Percentiles rank a stretch among this genome's conserved stretches.
These are phyloP conservation scores for Noctuana brunneofusca DNA, from an alignment of 2,888 invertebrate species.

Conservation along the genomic window DNA sequence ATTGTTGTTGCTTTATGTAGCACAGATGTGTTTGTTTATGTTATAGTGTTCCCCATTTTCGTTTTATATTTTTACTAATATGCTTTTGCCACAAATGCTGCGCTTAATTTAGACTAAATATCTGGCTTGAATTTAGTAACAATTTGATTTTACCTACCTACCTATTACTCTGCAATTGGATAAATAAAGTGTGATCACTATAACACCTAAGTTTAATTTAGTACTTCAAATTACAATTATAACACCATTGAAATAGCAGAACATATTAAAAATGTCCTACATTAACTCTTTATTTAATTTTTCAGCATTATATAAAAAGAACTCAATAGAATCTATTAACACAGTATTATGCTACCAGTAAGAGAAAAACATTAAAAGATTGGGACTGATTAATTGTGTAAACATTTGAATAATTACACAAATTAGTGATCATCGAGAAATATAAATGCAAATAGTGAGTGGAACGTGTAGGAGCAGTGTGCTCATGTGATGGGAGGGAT, in stretches of 20 bases:
- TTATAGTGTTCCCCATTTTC: constrained; percentile 20
- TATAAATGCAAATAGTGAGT: constrained; percentile 53
- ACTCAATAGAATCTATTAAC: neutral
- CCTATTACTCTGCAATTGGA: neutral
- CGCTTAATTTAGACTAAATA: neutral
- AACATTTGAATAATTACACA: constrained; percentile 30
- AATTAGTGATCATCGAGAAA: constrained; percentile 28
- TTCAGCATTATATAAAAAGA: constrained; percentile 36
- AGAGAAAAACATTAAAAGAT: constrained; percentile 31
- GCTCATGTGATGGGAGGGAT: constrained; percentile 78
- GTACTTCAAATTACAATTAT: too few relatives aligned
- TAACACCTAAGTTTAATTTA: too few relatives aligned
- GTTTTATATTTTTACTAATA: constrained; percentile 12
- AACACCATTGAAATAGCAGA: neutral
- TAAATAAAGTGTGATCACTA: too few relatives aligned
- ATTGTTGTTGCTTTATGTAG: constrained; percentile 49
- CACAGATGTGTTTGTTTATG: constrained; percentile 38
- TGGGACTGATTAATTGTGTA: constrained; percentile 26
- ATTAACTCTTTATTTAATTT: neutral
- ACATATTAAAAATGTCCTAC: neutral
- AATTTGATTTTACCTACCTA: neutral
- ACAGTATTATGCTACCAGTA: constrained; percentile 33
- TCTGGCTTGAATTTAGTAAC: neutral
- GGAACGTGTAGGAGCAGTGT: constrained; percentile 60
- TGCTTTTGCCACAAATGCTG: constrained; percentile 8